Conservation (phyloP, 2,797 vertebrate species). For the Anabas testudineus region DNA sequence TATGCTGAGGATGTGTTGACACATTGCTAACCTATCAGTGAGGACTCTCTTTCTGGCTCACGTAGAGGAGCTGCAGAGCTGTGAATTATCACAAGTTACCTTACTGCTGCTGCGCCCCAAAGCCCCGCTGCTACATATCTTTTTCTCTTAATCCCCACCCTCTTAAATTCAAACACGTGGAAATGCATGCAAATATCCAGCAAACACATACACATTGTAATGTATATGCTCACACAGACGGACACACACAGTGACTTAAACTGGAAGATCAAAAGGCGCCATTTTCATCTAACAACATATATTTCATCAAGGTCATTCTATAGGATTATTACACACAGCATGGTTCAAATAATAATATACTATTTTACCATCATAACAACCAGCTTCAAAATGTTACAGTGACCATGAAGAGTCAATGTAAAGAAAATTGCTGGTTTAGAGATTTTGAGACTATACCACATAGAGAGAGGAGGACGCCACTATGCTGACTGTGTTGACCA, state of each 20-base stretch:
- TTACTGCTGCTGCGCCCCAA: conserved; percentile 38
- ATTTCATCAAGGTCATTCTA: conserved; percentile 39
- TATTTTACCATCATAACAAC: conserved; percentile 35
- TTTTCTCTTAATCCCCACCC: conserved; percentile 22
- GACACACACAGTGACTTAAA: neutral
- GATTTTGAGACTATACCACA: neutral
- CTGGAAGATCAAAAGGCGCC: conserved; percentile 8
- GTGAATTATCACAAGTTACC: conserved; percentile 65
- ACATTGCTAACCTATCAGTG: conserved; percentile 41
- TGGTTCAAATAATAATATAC: conserved; percentile 12
- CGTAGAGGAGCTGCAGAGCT: conserved; percentile 42
- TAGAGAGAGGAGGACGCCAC: neutral
- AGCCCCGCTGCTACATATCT: conserved; percentile 57
- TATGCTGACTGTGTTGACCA: neutral
- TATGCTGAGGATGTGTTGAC: conserved; percentile 36
- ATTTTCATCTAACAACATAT: conserved; percentile 3
- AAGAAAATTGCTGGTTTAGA: conserved; percentile 2
- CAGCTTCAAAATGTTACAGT: conserved; percentile 17
- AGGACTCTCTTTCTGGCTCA: conserved; percentile 27
- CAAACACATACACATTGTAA: too few relatives aligned
- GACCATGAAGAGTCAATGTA: neutral
- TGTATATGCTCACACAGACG: too few relatives aligned
- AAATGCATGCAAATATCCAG: neutral
- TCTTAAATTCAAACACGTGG: too few relatives aligned
- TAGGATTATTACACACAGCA: conserved; percentile 10